Evolutionary conservation across 2,888 invertebrate genomes (phyloP), one percentile per base, ranked within the genome.

Genomic region (Nematopogon swammerdamellus): DNA sequence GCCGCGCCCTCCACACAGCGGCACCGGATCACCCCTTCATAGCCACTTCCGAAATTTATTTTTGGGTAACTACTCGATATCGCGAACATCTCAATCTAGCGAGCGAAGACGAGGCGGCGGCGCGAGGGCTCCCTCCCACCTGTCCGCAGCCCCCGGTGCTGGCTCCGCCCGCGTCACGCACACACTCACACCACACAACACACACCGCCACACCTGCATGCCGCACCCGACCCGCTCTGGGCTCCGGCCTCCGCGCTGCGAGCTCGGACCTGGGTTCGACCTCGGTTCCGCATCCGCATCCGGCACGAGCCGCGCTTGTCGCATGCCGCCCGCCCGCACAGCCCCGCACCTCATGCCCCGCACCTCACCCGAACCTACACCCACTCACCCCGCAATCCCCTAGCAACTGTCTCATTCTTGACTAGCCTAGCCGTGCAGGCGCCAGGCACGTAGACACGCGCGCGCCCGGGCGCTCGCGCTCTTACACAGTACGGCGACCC

Each of bases 91-190:
- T n/a, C n/a, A n/a, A n/a, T n/a, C n/a, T n/a, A n/a, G n/a, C 36
- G 25, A 36, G 36, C n/a, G 36, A 36, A 14, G 36, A 36, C 36
- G 36, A 43, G 47, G 45, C 45, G 43, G 67, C 66, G 63, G 64
- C 64, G 62, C 59, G 59, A 65, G 63, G 64, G 62, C 60, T 60
- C 59, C 64, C 68, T 63, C 64, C 67, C 62, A 59, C 3, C 8
- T 14, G 14, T 14, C 18, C 45, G 17, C 19, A 14, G 19, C 17
- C 29, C 62, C 70, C 66, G 62, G 67, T 67, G 72, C 79, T 76
- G 77, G 79, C 76, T 77, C 79, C 77, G 77, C 75, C 72, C 75
- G 75, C 76, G 75, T 67, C 74, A 70, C 68, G 73, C 70, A 72
- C 65, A 65, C 64, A 66, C 64, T 67, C 64, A 63, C 61, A 63